A percentile compares a stretch with the other conserved stretches of the same genome.
These are phyloP conservation scores for Zonotrichia albicollis DNA, from an alignment of 2,797 vertebrate species.

Conservation along the genomic window DNA sequence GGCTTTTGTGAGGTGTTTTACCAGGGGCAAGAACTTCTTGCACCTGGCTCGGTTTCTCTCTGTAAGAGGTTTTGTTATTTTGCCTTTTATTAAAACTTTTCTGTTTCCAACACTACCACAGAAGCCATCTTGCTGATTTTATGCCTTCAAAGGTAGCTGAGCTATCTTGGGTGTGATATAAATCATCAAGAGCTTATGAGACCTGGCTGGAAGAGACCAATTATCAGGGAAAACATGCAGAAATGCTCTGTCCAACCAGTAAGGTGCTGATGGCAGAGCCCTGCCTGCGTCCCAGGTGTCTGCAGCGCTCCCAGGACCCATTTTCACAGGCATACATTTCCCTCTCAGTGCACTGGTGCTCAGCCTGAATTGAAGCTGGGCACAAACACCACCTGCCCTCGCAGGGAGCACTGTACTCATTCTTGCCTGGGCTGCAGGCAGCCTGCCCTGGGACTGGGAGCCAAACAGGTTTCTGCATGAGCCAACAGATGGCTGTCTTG, in stretches of 20 bases:
- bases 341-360: neutral
- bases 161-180: neutral
- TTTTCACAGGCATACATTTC: neutral
- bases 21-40: neutral
- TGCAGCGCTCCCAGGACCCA: neutral
- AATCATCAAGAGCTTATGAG: neutral
- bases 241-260: neutral
- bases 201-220: neutral
- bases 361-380: neutral
- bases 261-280: neutral
- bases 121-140: neutral
- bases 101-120: neutral
- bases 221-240: neutral
- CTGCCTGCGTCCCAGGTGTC: neutral
- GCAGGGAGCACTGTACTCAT: fast-evolving
- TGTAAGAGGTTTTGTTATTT: neutral
- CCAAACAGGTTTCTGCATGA: neutral
- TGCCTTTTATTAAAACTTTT: neutral
- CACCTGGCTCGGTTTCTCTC: neutral
- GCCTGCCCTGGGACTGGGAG: neutral
- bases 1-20: neutral
- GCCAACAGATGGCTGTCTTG: constrained; percentile 79
- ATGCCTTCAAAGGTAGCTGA: neutral
- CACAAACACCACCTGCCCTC: neutral
- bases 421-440: neutral